These are phyloP conservation scores for Pterocles burchelli DNA, from an alignment of 2,113 vertebrate species.

Conservation along the genomic window DNA sequence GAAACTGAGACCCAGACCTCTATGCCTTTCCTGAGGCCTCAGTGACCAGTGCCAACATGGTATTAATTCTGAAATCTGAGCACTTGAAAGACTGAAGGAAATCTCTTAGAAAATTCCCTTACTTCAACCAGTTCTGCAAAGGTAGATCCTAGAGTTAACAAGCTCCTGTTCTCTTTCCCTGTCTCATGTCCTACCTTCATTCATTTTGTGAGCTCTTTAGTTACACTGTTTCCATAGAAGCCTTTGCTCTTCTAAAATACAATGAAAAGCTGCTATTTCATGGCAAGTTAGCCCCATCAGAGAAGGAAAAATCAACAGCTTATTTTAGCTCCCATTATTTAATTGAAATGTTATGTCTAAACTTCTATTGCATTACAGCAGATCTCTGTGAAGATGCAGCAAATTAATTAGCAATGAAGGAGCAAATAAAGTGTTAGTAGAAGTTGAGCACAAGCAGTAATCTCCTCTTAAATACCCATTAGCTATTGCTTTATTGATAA, in stretches of 20 bases:
- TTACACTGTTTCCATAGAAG: not conserved
- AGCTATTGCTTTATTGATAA: slow-evolving; percentile 9
- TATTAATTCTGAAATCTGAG: not conserved
- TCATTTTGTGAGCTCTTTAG: not conserved
- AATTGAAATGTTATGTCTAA: slow-evolving; percentile 12
- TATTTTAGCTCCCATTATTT: slow-evolving; percentile 41
- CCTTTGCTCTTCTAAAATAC: not conserved
- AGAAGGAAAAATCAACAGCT: slow-evolving; percentile 36
- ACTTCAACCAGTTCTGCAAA: not conserved
- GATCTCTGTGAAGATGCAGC: not conserved
- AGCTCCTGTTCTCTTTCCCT: not conserved
- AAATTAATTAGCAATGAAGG: slow-evolving; percentile 62
- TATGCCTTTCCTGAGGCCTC: not conserved
- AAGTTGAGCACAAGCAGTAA: not conserved
- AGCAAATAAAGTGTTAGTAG: slow-evolving; percentile 37
- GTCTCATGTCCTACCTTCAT: not conserved
- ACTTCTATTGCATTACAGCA: not conserved
- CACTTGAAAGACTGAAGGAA: not conserved
- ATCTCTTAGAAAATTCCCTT: not conserved
- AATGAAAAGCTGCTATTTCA: not conserved
- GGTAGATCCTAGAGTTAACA: not conserved
- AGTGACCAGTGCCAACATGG: not conserved
- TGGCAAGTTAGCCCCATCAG: slow-evolving; percentile 28
- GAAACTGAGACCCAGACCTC: not conserved
- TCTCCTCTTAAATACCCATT: slow-evolving; percentile 41